Base-by-base conservation (phyloP, 2,113 vertebrate species). In the Saiga tatarica region DNA sequence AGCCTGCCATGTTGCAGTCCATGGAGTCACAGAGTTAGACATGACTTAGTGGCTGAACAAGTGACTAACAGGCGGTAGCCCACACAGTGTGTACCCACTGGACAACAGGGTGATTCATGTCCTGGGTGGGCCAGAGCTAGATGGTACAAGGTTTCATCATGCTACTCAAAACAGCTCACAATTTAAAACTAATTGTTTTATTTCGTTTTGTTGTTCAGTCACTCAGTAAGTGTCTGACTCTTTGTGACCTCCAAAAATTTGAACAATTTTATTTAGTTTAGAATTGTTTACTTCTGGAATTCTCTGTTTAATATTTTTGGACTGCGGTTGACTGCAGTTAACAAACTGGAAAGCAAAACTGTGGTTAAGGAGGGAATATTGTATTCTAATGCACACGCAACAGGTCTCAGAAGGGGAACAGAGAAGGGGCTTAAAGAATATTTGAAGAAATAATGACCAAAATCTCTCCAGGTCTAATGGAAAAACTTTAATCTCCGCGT, bases 311-410 rank as follows among this genome's bases (percentile, higher is more conserved):
- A 53, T 82, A 82, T 82, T 82, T 82, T 53, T 82, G 19, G 79
- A 53, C 47, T 23, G 47, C 0, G 0, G 10, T 82, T 4, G 2
- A n/a, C 50, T 53, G 10, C 30, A 52, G 19, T 11, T 82, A 53
- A 52, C 42, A 82, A 82, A n/a, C 30, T 52, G 15, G 30, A 82
- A 52, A 52, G 30, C 30, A 52, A n/a, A 82, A 82, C 17, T 53
- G 17, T 82, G 50, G 79, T 53, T 82, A n/a, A 52, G 47, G 30
- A 19, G 30, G 50, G 47, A 82, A 12, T 82, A 23, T 4, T 53
- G 19, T 62, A 16, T 50, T 57, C 36, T 45, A 71, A 42, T 26
- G 7, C 26, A 42, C 5, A 45, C 5, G 8, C 33, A 21, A 47
- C 26, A 30, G 50, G 16, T 92, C 25, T 57, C 28, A 78, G 82